phyloP scores from a whole-genome alignment of 1,140 invertebrate species.

The Wiebesia pumilae region DNA sequence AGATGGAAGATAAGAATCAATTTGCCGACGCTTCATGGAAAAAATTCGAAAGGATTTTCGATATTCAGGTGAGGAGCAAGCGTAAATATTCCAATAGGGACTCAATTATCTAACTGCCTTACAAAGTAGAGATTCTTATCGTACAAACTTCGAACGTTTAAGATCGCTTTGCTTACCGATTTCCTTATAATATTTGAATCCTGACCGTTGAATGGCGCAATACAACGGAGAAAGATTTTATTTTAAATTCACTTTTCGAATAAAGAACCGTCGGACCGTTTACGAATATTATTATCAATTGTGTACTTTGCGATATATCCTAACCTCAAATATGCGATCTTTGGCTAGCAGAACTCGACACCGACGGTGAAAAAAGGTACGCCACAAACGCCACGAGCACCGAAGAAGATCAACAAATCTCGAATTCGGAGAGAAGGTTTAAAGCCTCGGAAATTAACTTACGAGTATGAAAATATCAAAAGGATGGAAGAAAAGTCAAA shows the following conservation, averaged over 20 bases:
- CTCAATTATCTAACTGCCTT: background rate
- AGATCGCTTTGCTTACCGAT: background rate
- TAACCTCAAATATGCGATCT: constrained; percentile 18
- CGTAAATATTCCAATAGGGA: background rate
- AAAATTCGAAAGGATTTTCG: constrained; percentile 12
- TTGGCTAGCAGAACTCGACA: background rate
- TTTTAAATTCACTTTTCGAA: background rate
- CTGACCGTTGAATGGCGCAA: background rate
- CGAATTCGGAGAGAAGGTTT: background rate
- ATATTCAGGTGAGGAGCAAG: background rate
- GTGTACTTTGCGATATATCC: background rate
- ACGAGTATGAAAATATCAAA: background rate
- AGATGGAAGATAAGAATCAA: background rate
- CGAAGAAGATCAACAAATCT: background rate
- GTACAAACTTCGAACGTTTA: background rate
- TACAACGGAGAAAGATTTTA: background rate
- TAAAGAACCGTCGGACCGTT: background rate
- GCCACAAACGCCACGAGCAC: background rate
- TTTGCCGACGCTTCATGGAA: background rate
- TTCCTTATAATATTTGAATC: background rate
- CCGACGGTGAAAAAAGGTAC: background rate
- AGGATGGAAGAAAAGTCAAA: background rate
- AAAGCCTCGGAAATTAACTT: constrained; percentile 29
- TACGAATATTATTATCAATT: background rate
- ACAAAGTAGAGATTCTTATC: background rate